Percentiles rank a stretch among this genome's conserved stretches.
Evolutionary conservation across 2,113 vertebrate species (phyloP).

Genomic region (Peromyscus maniculatus): DNA sequence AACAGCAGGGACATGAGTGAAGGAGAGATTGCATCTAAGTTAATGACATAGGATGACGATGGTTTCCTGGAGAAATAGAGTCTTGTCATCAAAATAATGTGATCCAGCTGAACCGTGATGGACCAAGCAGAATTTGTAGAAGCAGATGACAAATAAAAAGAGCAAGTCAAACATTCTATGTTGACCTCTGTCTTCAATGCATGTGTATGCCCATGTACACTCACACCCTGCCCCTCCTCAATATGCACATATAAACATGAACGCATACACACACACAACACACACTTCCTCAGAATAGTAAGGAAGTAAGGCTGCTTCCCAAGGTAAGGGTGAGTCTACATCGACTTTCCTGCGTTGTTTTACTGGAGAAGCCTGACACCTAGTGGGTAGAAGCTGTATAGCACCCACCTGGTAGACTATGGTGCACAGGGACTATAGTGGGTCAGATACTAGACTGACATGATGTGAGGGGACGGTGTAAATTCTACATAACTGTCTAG

Average conservation of each 20-base stretch:
- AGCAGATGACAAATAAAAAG: not conserved
- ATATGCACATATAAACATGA: not conserved
- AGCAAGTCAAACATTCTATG: not conserved
- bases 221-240: not conserved
- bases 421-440: accelerated
- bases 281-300: not conserved
- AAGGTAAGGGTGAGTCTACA: not conserved
- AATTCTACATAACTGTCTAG: not conserved
- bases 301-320: not conserved
- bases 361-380: slow-evolving; percentile 64
- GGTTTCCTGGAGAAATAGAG: not conserved
- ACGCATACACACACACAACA: not conserved
- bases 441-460: not conserved
- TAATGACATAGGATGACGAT: not conserved
- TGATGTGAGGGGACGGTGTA: not conserved
- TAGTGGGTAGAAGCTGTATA: slow-evolving; percentile 19
- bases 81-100: not conserved
- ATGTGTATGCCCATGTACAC: too few species aligned
- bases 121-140: not conserved
- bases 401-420: accelerated
- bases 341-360: not conserved
- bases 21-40: not conserved
- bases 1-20: not conserved
- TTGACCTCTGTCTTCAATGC: not conserved
- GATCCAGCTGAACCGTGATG: not conserved